A percentile compares a stretch with the other conserved stretches of the same genome.
Conservation (phyloP, 2,113 vertebrate genomes). For the Strix aluco region DNA sequence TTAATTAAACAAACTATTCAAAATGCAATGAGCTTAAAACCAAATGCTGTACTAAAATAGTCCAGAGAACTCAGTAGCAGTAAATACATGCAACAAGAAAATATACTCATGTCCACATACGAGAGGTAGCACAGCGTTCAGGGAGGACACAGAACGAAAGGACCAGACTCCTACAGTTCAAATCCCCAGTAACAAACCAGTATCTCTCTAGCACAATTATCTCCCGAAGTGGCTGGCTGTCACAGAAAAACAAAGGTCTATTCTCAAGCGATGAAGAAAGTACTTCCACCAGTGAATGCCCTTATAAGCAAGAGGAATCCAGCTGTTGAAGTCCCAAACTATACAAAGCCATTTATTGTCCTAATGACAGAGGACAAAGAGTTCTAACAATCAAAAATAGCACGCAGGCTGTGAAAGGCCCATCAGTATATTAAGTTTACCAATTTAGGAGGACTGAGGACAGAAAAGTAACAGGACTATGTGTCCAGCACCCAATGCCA, state of each 20-base stretch:
- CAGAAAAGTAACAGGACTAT: not conserved
- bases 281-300: slow-evolving; percentile 37
- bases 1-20: not conserved
- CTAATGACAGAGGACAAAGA: slow-evolving; percentile 10
- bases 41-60: not conserved
- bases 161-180: not conserved
- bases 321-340: slow-evolving; percentile 14
- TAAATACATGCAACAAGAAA: not conserved
- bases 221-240: not conserved
- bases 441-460: slow-evolving; percentile 31
- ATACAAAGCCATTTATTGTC: slow-evolving; percentile 51
- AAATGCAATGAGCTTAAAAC: not conserved
- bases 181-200: not conserved
- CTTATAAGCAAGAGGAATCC: slow-evolving; percentile 60
- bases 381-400: slow-evolving; percentile 45
- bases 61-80: not conserved
- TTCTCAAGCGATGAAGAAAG: not conserved
- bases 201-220: not conserved
- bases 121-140: not conserved
- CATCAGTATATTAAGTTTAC: slow-evolving; percentile 31
- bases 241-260: slow-evolving; percentile 16
- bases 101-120: not conserved
- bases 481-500: not conserved
- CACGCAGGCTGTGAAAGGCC: not conserved
- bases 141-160: not conserved